Percentiles rank a stretch among this genome's conserved stretches.
These are phyloP conservation scores for Atta cephalotes DNA, from an alignment of 1,140 invertebrate species.

Conservation along the genomic window DNA sequence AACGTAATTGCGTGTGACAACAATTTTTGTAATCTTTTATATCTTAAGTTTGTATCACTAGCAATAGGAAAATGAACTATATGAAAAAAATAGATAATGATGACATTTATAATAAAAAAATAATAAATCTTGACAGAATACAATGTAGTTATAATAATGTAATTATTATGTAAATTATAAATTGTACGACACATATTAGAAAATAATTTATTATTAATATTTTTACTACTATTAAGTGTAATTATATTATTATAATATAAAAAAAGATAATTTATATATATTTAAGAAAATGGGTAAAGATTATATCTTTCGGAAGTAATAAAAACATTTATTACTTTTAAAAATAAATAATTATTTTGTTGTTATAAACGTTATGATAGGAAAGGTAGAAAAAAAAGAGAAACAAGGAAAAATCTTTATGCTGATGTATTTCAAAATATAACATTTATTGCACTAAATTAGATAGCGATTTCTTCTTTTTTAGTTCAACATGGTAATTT, in stretches of 20 bases:
- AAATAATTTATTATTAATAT: background rate
- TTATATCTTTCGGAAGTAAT: background rate
- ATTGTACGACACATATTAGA: background rate
- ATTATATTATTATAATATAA: background rate
- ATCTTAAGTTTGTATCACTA: background rate
- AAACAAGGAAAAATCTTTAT: too few relatives aligned
- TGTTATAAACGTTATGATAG: too few relatives aligned
- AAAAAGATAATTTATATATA: background rate
- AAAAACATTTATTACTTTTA: background rate
- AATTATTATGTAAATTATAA: background rate
- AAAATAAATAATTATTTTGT: background rate
- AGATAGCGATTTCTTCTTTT: too few relatives aligned
- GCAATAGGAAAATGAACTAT: background rate
- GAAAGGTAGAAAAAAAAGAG: too few relatives aligned
- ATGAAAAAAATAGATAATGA: background rate
- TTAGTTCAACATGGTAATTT: too few relatives aligned
- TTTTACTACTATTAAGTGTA: background rate
- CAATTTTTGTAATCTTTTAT: slow-evolving; percentile 9
- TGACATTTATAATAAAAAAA: background rate
- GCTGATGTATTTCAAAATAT: too few relatives aligned
- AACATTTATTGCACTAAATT: too few relatives aligned
- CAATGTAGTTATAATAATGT: too few relatives aligned
- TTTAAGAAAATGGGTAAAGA: background rate
- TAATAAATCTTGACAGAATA: background rate
- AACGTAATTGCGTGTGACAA: slow-evolving; percentile 16